A percentile compares a stretch with the other conserved stretches of the same genome.
Evolutionary conservation across 2,113 vertebrate genomes (phyloP).

Genomic region (Hydrochoerus hydrochaeris): DNA sequence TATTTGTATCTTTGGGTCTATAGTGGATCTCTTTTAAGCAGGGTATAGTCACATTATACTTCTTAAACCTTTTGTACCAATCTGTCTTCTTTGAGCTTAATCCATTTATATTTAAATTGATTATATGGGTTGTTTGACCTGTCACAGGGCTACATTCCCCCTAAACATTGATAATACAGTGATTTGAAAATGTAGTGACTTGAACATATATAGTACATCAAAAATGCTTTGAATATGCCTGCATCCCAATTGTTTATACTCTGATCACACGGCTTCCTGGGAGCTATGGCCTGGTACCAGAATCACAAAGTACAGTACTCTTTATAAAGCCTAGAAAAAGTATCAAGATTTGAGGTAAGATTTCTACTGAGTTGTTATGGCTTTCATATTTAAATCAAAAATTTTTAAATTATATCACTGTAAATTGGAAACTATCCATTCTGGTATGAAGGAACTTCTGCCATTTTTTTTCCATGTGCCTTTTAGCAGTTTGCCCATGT

Average conservation of each 20-base stretch:
- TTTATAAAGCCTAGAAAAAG: background rate
- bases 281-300: background rate
- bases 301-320: no score
- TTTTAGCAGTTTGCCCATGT: background rate
- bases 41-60: background rate
- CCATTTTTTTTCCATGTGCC: background rate
- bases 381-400: background rate
- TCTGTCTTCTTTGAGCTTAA: background rate
- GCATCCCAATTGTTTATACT: background rate
- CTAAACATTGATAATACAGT: background rate
- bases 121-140: background rate
- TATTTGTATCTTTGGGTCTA: background rate
- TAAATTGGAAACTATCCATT: background rate
- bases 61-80: background rate
- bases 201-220: background rate
- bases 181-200: background rate
- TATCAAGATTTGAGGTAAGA: background rate
- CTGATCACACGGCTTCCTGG: background rate
- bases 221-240: background rate
- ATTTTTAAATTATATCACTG: background rate
- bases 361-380: background rate
- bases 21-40: background rate
- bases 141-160: no score
- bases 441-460: background rate
- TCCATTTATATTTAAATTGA: background rate